These are phyloP conservation scores for Murina feae DNA, from an alignment of 2,113 vertebrate species.

Conservation along the genomic window DNA sequence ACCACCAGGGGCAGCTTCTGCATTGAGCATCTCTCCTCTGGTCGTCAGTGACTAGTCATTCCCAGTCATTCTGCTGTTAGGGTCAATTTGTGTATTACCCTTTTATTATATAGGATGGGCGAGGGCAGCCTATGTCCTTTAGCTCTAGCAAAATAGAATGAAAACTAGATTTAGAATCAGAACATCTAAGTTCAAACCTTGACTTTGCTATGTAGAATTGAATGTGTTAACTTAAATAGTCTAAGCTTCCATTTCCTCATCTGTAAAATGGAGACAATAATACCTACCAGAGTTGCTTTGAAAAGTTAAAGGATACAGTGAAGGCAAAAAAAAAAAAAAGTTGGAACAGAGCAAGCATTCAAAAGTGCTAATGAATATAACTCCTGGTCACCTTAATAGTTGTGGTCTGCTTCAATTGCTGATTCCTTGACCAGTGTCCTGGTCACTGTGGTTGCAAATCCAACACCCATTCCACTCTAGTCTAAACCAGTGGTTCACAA, in stretches of 20 bases:
- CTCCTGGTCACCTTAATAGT: neutral
- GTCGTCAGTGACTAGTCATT: too few relatives aligned
- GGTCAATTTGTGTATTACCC: too few relatives aligned
- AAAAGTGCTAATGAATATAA: neutral
- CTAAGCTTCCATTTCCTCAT: neutral
- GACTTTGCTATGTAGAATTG: neutral
- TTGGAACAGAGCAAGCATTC: neutral
- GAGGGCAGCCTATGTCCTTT: neutral
- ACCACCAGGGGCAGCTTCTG: too few relatives aligned
- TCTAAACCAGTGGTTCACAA: conserved; percentile 20
- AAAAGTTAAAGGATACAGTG: neutral
- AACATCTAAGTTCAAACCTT: neutral
- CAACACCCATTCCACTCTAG: neutral
- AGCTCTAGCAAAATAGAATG: neutral
- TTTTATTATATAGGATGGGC: too few relatives aligned
- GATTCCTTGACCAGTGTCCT: neutral
- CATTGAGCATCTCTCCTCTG: too few relatives aligned
- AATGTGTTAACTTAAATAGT: neutral
- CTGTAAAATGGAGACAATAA: neutral
- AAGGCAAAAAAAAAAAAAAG: neutral
- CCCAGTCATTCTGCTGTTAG: too few relatives aligned
- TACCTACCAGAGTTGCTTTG: neutral
- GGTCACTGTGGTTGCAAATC: neutral
- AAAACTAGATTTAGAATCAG: neutral
- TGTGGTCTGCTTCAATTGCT: neutral